Percentiles rank a stretch among this genome's conserved stretches.
phyloP scores from a whole-genome alignment of 2,113 vertebrate genomes.

The Meles meles region DNA sequence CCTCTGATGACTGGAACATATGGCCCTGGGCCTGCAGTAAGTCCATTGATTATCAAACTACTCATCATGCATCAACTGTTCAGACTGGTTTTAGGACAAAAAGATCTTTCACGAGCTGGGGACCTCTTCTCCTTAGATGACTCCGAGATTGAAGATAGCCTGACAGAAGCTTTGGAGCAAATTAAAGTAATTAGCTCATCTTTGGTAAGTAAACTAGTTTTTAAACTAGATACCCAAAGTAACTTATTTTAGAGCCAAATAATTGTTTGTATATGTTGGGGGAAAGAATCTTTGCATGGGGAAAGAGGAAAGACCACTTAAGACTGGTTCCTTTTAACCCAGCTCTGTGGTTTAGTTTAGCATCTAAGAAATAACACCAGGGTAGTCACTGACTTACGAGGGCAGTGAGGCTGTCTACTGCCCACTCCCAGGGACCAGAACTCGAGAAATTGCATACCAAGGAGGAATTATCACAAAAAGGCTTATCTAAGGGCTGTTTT shows the following conservation, averaged over 20 bases:
- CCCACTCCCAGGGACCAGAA: background rate
- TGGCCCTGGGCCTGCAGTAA: background rate
- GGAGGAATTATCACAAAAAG: background rate
- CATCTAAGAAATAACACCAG: background rate
- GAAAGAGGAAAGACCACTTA: background rate
- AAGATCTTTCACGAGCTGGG: constrained; percentile 94
- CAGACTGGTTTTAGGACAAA: constrained; percentile 91
- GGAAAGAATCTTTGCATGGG: background rate
- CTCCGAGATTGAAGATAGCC: constrained; percentile 91
- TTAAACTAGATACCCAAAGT: background rate
- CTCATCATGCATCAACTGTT: constrained; percentile 94
- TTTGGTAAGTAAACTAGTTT: constrained; percentile 83
- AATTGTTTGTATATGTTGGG: background rate
- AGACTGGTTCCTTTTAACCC: background rate
- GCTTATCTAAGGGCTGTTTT: background rate
- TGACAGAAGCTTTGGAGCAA: constrained; percentile 94
- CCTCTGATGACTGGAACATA: background rate
- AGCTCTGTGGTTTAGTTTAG: background rate
- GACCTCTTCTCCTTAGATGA: constrained; percentile 97
- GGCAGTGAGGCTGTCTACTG: background rate
- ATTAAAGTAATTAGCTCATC: constrained; percentile 95
- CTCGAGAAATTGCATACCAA: background rate
- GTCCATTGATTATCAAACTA: background rate
- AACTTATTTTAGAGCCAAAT: background rate
- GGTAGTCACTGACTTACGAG: background rate